Evolutionary conservation across 2,113 vertebrate species (phyloP).

Genomic region (Strigops habroptila): DNA sequence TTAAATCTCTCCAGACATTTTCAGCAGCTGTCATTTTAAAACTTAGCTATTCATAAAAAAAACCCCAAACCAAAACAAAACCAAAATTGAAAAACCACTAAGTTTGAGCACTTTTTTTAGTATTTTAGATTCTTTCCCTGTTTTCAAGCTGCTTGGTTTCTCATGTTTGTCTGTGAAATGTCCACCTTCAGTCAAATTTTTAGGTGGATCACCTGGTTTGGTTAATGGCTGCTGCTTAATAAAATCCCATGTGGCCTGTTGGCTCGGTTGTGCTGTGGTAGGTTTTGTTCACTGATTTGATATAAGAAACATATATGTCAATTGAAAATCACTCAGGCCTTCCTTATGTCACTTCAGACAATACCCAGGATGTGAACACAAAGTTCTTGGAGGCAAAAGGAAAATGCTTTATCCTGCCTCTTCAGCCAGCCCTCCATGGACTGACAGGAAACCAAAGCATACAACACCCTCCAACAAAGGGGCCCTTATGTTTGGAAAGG

Average conservation of each 20-base stretch:
- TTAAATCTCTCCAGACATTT: not conserved
- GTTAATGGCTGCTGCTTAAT: not conserved
- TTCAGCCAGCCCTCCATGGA: not conserved
- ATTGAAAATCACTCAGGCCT: not conserved
- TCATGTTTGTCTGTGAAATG: not conserved
- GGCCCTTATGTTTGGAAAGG: not conserved
- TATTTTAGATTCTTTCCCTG: not conserved
- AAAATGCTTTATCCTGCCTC: slow-evolving; percentile 20
- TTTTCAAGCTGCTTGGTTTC: not conserved
- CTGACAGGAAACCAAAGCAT: slow-evolving; percentile 12
- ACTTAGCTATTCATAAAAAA: not conserved
- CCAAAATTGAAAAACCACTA: not conserved
- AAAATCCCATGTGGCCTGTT: not conserved
- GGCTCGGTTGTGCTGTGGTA: not conserved
- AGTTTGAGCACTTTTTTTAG: not conserved
- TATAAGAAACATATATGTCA: not conserved
- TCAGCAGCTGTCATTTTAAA: not conserved
- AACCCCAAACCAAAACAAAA: not conserved
- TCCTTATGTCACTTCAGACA: not conserved
- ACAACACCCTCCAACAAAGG: not conserved
- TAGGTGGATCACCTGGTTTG: not conserved
- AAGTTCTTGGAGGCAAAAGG: not conserved
- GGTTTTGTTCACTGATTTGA: not conserved
- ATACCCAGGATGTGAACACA: not conserved
- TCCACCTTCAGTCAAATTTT: not conserved